A percentile compares a stretch with the other conserved stretches of the same genome.
phyloP scores from a whole-genome alignment of 2,888 invertebrate species.

The Lissocephala sabroskyi region DNA sequence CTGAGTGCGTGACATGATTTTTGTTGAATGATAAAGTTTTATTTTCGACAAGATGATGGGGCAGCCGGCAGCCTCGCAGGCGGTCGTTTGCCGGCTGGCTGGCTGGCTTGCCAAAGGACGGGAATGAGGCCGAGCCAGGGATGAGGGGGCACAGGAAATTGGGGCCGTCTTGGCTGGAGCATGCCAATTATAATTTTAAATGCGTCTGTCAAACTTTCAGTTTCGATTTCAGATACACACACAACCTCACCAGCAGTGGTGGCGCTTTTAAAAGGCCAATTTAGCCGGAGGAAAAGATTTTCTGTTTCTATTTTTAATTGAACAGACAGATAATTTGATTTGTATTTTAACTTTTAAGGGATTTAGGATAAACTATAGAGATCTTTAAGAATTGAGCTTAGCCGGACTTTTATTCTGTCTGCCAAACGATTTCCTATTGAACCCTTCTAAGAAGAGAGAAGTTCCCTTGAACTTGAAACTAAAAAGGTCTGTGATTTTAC shows the following conservation, averaged over 20 bases:
- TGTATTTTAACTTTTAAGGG: too few species aligned
- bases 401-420: too few species aligned
- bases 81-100: neutral
- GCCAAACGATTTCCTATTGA: too few species aligned
- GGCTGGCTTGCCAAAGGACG: neutral
- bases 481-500: too few species aligned
- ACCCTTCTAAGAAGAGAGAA: too few species aligned
- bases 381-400: too few species aligned
- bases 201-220: slow-evolving; percentile 58
- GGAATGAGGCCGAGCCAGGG: slow-evolving; percentile 2
- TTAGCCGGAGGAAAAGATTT: too few species aligned
- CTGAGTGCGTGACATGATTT: slow-evolving; percentile 64
- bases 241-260: neutral
- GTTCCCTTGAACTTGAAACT: too few species aligned
- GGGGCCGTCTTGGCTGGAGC: slow-evolving; percentile 35
- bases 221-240: slow-evolving; percentile 18
- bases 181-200: slow-evolving; percentile 67
- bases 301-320: too few species aligned
- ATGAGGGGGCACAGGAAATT: slow-evolving; percentile 2
- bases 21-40: slow-evolving; percentile 47
- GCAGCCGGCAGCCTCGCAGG: slow-evolving; percentile 2
- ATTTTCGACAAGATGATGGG: slow-evolving; percentile 14
- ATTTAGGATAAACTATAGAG: too few species aligned
- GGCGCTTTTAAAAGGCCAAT: too few species aligned
- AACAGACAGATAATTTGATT: too few species aligned